These are phyloP conservation scores for Sinelater perroti DNA, from an alignment of 2,888 invertebrate species.

Conservation along the genomic window DNA sequence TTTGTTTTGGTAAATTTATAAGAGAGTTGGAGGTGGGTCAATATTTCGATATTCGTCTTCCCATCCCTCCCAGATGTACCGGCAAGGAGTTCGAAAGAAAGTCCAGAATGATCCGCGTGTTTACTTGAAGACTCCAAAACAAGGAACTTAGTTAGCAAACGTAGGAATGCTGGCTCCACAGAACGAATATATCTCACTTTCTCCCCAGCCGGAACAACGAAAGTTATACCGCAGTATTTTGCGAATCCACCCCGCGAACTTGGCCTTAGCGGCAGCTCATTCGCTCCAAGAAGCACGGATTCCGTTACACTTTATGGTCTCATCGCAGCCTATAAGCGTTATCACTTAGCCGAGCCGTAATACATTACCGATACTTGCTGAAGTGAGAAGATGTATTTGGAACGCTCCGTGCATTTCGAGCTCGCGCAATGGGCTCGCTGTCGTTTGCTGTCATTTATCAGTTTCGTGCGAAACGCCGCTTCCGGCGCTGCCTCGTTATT, in stretches of 20 bases:
- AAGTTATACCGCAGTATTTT: constrained; percentile 58
- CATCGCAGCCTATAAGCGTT: constrained; percentile 54
- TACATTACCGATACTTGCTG: constrained; percentile 59
- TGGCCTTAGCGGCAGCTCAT: constrained; percentile 48
- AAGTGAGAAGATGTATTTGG: constrained; percentile 59
- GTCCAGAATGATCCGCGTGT: constrained; percentile 16
- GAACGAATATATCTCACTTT: constrained; percentile 56
- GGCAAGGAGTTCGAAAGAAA: not conserved
- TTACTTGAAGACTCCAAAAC: constrained; percentile 28
- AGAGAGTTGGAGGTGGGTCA: too few relatives aligned
- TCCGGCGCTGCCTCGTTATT: constrained; percentile 15
- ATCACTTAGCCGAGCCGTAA: constrained; percentile 53
- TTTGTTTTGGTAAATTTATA: too few relatives aligned
- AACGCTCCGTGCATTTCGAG: constrained; percentile 47
- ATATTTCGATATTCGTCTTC: too few relatives aligned
- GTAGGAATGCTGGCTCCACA: constrained; percentile 54
- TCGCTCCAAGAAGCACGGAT: constrained; percentile 53
- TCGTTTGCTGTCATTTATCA: constrained; percentile 36
- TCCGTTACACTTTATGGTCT: constrained; percentile 54
- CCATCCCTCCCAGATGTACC: not conserved
- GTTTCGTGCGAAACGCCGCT: constrained; percentile 30
- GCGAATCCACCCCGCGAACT: constrained; percentile 50
- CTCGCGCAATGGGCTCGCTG: constrained; percentile 36
- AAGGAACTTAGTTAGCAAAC: constrained; percentile 39
- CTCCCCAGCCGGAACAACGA: constrained; percentile 55